Evolutionary conservation across 2,888 invertebrate species (phyloP).

Genomic region (Thelaira solivaga): DNA sequence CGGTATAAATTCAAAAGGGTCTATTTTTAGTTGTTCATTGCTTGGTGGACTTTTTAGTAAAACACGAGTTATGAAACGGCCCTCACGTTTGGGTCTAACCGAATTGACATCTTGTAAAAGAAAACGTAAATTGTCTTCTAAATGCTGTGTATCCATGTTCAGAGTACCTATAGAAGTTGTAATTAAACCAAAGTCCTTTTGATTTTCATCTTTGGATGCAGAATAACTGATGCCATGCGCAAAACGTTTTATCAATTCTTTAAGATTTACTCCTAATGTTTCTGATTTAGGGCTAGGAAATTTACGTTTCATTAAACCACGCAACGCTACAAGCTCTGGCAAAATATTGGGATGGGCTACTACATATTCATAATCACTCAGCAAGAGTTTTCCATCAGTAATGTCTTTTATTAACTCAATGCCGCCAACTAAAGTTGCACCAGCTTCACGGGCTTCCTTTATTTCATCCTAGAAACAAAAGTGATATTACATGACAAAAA

Average conservation of each 20-base stretch:
- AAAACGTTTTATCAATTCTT: slow-evolving; percentile 81
- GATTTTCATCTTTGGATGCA: slow-evolving; percentile 82
- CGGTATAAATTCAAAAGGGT: slow-evolving; percentile 80
- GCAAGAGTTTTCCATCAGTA: slow-evolving; percentile 83
- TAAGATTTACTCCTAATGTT: slow-evolving; percentile 83
- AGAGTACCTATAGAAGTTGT: slow-evolving; percentile 84
- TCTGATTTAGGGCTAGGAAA: slow-evolving; percentile 85
- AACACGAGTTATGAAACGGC: slow-evolving; percentile 85
- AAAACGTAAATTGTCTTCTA: slow-evolving; percentile 85
- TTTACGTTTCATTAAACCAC: slow-evolving; percentile 86
- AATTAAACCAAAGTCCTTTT: slow-evolving; percentile 84
- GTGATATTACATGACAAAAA: background rate
- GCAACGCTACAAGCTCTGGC: slow-evolving; percentile 84
- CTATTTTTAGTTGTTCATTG: slow-evolving; percentile 83
- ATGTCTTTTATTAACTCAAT: slow-evolving; percentile 86
- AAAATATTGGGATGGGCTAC: slow-evolving; percentile 89
- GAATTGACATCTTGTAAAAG: slow-evolving; percentile 82
- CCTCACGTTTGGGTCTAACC: slow-evolving; percentile 83
- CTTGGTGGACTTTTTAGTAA: slow-evolving; percentile 82
- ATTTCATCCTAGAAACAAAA: slow-evolving; percentile 69
- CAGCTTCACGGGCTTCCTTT: slow-evolving; percentile 81
- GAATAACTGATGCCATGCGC: slow-evolving; percentile 84
- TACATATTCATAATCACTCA: slow-evolving; percentile 84
- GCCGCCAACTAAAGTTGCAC: slow-evolving; percentile 86
- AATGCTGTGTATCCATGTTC: slow-evolving; percentile 83